These are phyloP conservation scores for Pelobates fuscus DNA, from an alignment of 2,113 vertebrate genomes.

Conservation along the genomic window DNA sequence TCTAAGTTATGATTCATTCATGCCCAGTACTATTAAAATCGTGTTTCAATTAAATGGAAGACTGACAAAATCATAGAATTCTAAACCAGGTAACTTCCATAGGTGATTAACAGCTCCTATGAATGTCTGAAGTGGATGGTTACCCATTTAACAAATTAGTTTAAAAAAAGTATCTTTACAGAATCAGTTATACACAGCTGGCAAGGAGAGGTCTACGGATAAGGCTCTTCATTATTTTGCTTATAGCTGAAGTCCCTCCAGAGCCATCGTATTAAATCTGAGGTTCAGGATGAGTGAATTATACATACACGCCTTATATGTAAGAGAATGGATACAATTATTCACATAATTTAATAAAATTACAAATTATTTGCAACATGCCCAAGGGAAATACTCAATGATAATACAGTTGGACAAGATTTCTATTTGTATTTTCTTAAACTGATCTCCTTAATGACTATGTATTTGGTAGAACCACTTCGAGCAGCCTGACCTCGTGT, in stretches of 20 bases:
- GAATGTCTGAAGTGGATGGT: too few species aligned
- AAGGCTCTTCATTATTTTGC: slow-evolving; percentile 4
- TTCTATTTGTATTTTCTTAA: slow-evolving; percentile 33
- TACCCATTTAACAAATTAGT: too few species aligned
- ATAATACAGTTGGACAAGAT: slow-evolving; percentile 35
- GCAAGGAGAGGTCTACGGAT: too few species aligned
- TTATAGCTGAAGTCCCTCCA: slow-evolving; percentile 1
- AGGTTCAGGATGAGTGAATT: slow-evolving; percentile 9
- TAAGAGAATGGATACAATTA: slow-evolving; percentile 35
- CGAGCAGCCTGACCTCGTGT: background rate
- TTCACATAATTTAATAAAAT: slow-evolving; percentile 42
- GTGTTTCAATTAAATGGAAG: too few species aligned
- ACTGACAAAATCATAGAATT: too few species aligned
- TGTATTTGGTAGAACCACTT: background rate
- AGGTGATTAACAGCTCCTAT: too few species aligned
- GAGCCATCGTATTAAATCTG: slow-evolving; percentile 28
- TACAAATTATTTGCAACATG: slow-evolving; percentile 33
- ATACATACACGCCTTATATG: slow-evolving; percentile 15
- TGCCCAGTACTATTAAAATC: too few species aligned
- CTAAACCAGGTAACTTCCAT: too few species aligned
- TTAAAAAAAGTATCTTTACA: too few species aligned
- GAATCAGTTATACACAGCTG: too few species aligned
- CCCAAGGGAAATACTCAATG: slow-evolving; percentile 41
- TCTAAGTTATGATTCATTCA: too few species aligned
- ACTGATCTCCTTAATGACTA: background rate